Percentiles rank a stretch among this genome's conserved stretches.
These are phyloP conservation scores for Melanostoma mellinum DNA, from an alignment of 2,888 invertebrate genomes.

Conservation along the genomic window DNA sequence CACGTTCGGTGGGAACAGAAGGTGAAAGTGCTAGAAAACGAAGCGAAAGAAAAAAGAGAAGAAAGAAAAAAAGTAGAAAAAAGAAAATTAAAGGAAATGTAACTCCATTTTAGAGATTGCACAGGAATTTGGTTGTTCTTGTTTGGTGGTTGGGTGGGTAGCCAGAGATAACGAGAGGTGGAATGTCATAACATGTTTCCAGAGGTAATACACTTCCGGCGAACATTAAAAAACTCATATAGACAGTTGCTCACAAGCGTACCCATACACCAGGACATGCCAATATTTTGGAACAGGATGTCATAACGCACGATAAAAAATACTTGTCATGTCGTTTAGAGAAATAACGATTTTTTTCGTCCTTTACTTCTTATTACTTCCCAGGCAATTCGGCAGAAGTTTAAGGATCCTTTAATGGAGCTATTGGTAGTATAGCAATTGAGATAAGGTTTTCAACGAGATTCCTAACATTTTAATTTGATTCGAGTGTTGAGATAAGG, in stretches of 20 bases:
- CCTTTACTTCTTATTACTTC: constrained; percentile 2
- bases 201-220: constrained; percentile 68
- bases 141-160: constrained; percentile 33
- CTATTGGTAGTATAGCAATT: constrained; percentile 29
- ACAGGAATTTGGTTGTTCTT: constrained; percentile 26
- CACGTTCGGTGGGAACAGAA: constrained; percentile 40
- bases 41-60: constrained; percentile 36
- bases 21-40: constrained; percentile 11
- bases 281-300: constrained; percentile 18
- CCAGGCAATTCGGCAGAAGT: neutral
- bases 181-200: constrained; percentile 66
- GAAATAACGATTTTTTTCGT: constrained; percentile 30
- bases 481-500: constrained; percentile 40
- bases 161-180: constrained; percentile 44
- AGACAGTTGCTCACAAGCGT: constrained; percentile 39
- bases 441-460: constrained; percentile 42
- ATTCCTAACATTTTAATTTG: constrained; percentile 43
- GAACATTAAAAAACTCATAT: constrained; percentile 64
- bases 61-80: constrained; percentile 14
- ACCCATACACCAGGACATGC: constrained; percentile 14
- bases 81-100: constrained; percentile 29
- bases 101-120: constrained; percentile 66
- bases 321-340: constrained; percentile 50
- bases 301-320: constrained; percentile 61
- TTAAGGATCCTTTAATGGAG: constrained; percentile 49